Evolutionary conservation across 2,797 vertebrate species (phyloP).

Genomic region (Simalia tracyae): DNA sequence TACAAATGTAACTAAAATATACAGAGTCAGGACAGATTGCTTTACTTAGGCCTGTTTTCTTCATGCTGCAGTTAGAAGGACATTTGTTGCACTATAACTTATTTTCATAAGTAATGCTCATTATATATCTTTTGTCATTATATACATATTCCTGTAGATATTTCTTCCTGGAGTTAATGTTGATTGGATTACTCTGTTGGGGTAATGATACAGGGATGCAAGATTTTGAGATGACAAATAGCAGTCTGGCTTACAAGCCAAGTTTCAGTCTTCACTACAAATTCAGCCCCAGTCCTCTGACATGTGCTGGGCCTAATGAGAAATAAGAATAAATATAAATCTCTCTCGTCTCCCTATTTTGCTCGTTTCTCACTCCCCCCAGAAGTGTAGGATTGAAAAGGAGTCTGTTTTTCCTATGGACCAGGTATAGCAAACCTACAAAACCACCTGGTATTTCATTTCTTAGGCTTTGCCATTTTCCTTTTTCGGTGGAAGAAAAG

Average conservation of each 20-base stretch:
- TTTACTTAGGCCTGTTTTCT: constrained; percentile 22
- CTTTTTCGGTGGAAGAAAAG: neutral
- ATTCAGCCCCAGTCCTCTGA: neutral
- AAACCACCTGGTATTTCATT: neutral
- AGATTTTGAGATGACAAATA: neutral
- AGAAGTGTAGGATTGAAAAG: neutral
- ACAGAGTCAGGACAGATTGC: constrained; percentile 1
- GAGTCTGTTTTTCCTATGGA: neutral
- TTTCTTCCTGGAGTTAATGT: neutral
- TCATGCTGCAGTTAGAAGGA: constrained; percentile 24
- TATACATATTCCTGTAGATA: constrained; percentile 15
- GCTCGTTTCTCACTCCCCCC: neutral
- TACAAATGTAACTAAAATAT: constrained; percentile 6
- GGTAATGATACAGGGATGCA: neutral
- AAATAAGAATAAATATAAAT: neutral
- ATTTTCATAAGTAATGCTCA: constrained; percentile 24
- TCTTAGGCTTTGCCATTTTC: neutral
- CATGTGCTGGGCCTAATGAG: neutral
- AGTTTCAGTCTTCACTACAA: neutral
- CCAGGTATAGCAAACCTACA: neutral
- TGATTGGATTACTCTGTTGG: constrained; percentile 5
- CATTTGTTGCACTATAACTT: constrained; percentile 35
- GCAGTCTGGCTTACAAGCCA: neutral
- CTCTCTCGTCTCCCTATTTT: neutral
- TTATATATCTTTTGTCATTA: constrained; percentile 1